phyloP scores from a whole-genome alignment of 1,140 invertebrate species.

The Vanessa tameamea region DNA sequence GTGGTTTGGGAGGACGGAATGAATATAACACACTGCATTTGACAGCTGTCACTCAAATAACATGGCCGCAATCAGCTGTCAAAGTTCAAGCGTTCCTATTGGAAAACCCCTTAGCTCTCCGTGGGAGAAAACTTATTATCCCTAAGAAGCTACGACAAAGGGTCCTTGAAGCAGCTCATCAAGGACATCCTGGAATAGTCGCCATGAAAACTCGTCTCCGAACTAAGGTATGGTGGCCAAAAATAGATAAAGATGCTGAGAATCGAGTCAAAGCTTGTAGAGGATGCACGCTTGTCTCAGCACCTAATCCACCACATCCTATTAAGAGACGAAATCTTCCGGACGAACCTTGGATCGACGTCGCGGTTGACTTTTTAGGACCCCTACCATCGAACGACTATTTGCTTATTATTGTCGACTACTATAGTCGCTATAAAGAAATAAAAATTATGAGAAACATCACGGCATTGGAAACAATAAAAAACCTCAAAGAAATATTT shows the following conservation, averaged over 20 bases:
- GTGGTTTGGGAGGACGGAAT: too few relatives aligned
- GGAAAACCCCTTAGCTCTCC: too few relatives aligned
- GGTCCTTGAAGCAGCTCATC: conserved; percentile 61
- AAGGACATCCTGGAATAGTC: conserved; percentile 79
- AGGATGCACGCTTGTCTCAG: conserved; percentile 53
- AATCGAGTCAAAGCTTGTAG: too few relatives aligned
- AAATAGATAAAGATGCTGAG: conserved; percentile 75
- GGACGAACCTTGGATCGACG: conserved; percentile 30
- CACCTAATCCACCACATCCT: conserved; percentile 29
- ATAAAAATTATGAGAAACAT: conserved; percentile 25
- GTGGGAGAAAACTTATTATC: conserved; percentile 24
- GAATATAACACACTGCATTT: too few relatives aligned
- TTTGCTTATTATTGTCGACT: conserved; percentile 36
- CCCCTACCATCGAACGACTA: conserved; percentile 36
- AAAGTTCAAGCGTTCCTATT: too few relatives aligned
- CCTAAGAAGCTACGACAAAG: conserved; percentile 39
- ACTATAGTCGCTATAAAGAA: conserved; percentile 35
- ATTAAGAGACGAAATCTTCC: conserved; percentile 38
- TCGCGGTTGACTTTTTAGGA: conserved; percentile 38
- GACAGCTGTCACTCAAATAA: too few relatives aligned
- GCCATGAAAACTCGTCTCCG: conserved; percentile 52
- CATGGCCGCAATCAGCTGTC: too few relatives aligned
- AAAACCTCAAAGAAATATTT: neutral
- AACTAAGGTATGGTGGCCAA: conserved; percentile 58
- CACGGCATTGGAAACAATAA: conserved; percentile 25